A percentile compares a stretch with the other conserved stretches of the same genome.
These are phyloP conservation scores for Protobothrops mucrosquamatus DNA, from an alignment of 2,113 vertebrate species.

Conservation along the genomic window DNA sequence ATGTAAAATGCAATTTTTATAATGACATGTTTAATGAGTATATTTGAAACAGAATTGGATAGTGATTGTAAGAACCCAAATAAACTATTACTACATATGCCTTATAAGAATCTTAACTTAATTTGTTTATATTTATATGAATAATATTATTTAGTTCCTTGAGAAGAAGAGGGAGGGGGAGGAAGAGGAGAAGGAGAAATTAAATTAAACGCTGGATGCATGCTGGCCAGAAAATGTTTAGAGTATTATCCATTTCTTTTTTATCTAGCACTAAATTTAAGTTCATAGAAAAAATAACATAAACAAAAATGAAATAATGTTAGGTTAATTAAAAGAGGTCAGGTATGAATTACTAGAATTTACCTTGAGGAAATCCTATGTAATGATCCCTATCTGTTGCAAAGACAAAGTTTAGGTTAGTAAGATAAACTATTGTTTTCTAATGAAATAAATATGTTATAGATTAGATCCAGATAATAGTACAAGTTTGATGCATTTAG, in stretches of 20 bases:
- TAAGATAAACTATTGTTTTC: too few relatives aligned
- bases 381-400: too few relatives aligned
- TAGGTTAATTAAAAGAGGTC: neutral
- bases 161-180: too few relatives aligned
- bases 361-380: too few relatives aligned
- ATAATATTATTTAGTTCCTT: neutral
- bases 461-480: neutral
- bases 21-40: neutral
- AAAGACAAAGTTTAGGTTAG: too few relatives aligned
- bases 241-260: neutral
- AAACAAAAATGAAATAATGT: neutral
- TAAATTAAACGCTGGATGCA: neutral
- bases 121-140: neutral
- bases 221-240: neutral
- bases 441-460: too few relatives aligned
- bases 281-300: neutral
- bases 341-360: too few relatives aligned
- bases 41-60: neutral
- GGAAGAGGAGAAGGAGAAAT: too few relatives aligned
- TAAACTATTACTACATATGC: neutral
- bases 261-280: neutral
- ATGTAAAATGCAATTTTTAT: neutral
- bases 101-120: neutral
- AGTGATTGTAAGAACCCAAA: neutral
- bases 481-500: neutral